A percentile compares a stretch with the other conserved stretches of the same genome.
Evolutionary conservation across 2,113 vertebrate genomes (phyloP).

Genomic region (Chaetura pelagica): DNA sequence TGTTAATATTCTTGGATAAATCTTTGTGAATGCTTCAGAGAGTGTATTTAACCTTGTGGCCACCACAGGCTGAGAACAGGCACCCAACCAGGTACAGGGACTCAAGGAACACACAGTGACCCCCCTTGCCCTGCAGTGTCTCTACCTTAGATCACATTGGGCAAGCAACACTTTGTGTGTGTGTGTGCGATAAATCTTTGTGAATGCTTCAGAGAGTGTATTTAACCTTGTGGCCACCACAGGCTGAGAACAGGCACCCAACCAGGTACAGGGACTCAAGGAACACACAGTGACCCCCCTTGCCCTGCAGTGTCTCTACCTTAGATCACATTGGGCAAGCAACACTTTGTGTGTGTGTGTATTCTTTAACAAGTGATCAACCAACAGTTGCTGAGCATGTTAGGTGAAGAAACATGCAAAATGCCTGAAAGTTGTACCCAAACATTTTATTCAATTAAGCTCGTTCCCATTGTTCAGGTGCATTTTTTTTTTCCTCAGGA

Average conservation of each 20-base stretch:
- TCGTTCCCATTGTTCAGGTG: background rate
- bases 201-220: background rate
- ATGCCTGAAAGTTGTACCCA: background rate
- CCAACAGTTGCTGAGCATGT: too few species aligned
- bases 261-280: background rate
- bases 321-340: background rate
- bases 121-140: background rate
- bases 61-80: background rate
- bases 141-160: background rate
- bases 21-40: background rate
- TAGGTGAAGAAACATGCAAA: background rate
- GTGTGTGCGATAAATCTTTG: background rate
- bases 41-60: background rate
- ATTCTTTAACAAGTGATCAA: background rate
- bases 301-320: background rate
- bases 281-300: background rate
- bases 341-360: too few species aligned
- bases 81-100: background rate
- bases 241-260: background rate
- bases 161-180: rapidly evolving
- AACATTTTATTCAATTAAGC: background rate
- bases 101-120: background rate
- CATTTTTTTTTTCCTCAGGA: background rate
- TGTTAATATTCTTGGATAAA: background rate
- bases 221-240: background rate